These are phyloP conservation scores for Botia almorhae DNA, from an alignment of 2,797 vertebrate species.

Conservation along the genomic window DNA sequence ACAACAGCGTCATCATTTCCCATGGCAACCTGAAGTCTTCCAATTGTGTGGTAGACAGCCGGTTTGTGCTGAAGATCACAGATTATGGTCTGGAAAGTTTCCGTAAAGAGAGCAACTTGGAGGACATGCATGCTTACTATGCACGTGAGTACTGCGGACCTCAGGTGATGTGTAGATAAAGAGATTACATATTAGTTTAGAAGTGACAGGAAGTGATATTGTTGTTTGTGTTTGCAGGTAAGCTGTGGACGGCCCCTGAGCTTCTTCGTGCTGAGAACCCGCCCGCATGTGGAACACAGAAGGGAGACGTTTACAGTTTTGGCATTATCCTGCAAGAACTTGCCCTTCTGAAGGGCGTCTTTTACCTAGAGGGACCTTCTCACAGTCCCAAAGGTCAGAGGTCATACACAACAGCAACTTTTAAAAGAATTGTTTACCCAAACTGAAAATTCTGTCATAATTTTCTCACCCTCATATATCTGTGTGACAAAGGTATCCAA, in stretches of 20 bases:
- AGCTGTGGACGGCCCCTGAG: constrained; percentile 89
- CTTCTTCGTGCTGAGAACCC: constrained; percentile 78
- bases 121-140: constrained; percentile 83
- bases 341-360: constrained; percentile 84
- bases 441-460: too few species aligned
- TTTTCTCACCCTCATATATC: too few species aligned
- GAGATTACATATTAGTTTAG: neutral
- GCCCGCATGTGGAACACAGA: constrained; percentile 80
- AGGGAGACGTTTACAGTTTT: constrained; percentile 91
- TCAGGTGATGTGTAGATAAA: neutral
- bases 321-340: constrained; percentile 91
- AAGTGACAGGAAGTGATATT: neutral
- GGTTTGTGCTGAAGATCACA: constrained; percentile 93
- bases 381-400: constrained; percentile 87
- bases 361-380: constrained; percentile 81
- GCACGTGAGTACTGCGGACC: constrained; percentile 75
- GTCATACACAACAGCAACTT: neutral
- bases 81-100: constrained; percentile 90
- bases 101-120: constrained; percentile 63
- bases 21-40: constrained; percentile 93
- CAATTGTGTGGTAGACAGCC: constrained; percentile 93
- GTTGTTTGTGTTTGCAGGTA: constrained; percentile 71
- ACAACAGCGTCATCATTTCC: constrained; percentile 85
- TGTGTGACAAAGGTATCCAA: too few species aligned
- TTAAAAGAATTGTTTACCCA: neutral